Base-by-base conservation (phyloP, 1,140 invertebrate species). In the Cardiocondyla obscurior region DNA sequence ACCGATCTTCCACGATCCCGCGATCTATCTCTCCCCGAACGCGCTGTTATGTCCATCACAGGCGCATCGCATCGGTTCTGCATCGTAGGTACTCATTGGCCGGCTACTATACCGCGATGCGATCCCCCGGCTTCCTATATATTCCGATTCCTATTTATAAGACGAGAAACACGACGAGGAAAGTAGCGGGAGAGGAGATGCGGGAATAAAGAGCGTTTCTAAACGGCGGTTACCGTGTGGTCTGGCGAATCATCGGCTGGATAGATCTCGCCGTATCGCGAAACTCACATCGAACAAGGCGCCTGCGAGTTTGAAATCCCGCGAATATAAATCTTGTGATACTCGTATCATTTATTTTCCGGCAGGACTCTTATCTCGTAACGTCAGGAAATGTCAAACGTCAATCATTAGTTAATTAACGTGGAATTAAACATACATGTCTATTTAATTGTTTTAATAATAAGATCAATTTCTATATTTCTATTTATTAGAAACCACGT, bases 381-480 rank as follows among this genome's bases (percentile, higher is more conserved):
- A 57, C 12, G 33, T 62, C 5, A 6, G 8, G 7, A 25, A 36
- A 44, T 69, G 12, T 10, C 8, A 33, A 28, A 25, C 33, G 7
- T 33, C 89, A 84, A 90, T 91, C 90, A 90, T 89, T n/a, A n/a
- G n/a, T n/a, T n/a, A 85, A 83, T 70, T 60, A 73, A 87, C 89
- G 84, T 84, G n/a, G n/a, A n/a, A 88, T 22, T 33, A 16, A 22
- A 6, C 22, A 19, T 33, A 30, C 39, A n/a, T 39, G 1, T 60
- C 2, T 7, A 19, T 22, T 39, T 39, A 36, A 36, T 3, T 12
- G 5, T 5, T 36, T 16, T 33, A 19, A 5, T 25, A 14, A 36
- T 1, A 4, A 10, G 7, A 5, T 1, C 36, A 10, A 39, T 36
- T 10, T 60, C 8, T 36, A 60, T 19, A 60, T 36, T 36, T 39